Conservation (phyloP, 2,113 vertebrate species). For the Physeter macrocephalus region DNA sequence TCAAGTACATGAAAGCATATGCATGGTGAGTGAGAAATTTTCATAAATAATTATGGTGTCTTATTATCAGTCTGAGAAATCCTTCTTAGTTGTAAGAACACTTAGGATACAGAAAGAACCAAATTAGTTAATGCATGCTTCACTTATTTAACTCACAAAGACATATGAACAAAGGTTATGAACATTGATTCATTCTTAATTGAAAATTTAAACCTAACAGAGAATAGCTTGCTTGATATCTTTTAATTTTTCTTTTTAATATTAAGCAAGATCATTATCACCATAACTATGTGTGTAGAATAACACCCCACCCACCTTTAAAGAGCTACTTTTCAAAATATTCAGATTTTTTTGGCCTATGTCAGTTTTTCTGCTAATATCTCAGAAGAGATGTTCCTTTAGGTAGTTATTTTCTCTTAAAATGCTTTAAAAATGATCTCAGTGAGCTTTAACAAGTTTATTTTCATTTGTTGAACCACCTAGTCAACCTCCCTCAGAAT, state of each 20-base stretch:
- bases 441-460: background rate
- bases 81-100: background rate
- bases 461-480: background rate
- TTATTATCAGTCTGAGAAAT: background rate
- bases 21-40: background rate
- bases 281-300: background rate
- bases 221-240: background rate
- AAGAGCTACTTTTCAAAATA: background rate
- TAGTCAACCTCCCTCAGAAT: background rate
- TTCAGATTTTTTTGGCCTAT: background rate
- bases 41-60: background rate
- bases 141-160: background rate
- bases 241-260: conserved; percentile 15
- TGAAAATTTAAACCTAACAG: background rate
- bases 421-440: background rate
- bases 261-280: background rate
- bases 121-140: background rate
- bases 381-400: background rate
- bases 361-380: background rate
- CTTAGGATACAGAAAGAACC: background rate
- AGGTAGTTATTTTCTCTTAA: background rate
- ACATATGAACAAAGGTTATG: background rate
- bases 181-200: background rate
- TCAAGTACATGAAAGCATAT: background rate
- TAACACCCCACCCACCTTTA: background rate